These are phyloP conservation scores for Sciurus niger DNA, from an alignment of 2,113 vertebrate genomes.

Conservation along the genomic window DNA sequence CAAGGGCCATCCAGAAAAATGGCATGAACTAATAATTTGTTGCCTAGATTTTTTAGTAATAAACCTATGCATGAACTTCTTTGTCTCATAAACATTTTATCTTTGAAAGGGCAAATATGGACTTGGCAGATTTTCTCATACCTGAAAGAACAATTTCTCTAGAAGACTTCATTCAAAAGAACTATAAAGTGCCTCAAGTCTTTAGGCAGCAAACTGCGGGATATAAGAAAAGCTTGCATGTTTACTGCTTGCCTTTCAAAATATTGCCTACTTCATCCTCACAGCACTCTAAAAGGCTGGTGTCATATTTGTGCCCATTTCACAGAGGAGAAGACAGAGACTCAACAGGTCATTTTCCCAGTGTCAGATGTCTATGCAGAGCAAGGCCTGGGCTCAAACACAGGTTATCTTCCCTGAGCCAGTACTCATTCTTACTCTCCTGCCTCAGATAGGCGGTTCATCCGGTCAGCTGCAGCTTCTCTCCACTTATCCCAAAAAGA, in stretches of 20 bases:
- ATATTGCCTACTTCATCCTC: conserved; percentile 10
- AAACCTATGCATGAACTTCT: neutral
- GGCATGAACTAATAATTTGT: neutral
- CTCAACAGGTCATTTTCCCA: neutral
- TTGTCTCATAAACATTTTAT: neutral
- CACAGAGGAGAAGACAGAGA: neutral
- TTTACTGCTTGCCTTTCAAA: neutral
- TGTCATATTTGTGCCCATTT: neutral
- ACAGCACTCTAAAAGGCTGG: neutral
- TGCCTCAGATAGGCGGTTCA: neutral
- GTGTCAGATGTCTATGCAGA: neutral
- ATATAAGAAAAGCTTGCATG: conserved; percentile 9
- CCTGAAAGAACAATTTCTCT: neutral
- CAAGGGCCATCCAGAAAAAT: neutral
- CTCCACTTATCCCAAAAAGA: neutral
- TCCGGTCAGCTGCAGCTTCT: neutral
- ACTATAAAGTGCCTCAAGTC: conserved; percentile 11
- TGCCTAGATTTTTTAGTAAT: neutral
- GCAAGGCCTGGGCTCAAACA: neutral
- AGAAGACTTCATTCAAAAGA: conserved; percentile 30
- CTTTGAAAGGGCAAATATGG: conserved; percentile 22
- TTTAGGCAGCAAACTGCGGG: conserved; percentile 39
- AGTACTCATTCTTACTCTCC: neutral
- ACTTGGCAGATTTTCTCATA: conserved; percentile 29
- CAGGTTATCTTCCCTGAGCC: neutral